Evolutionary conservation across 2,113 vertebrate species (phyloP).

Genomic region (Baryphthengus martii): DNA sequence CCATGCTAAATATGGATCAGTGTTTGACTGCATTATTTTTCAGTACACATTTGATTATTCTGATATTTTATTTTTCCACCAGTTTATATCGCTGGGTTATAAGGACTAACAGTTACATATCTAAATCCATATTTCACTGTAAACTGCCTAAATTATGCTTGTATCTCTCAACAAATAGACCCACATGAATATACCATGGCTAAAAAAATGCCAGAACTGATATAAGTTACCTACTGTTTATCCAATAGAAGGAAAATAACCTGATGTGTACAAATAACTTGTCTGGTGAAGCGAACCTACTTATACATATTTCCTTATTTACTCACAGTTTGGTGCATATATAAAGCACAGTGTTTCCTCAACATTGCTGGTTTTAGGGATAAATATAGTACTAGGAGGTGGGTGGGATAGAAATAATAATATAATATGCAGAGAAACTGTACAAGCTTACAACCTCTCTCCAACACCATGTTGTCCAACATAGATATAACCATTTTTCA

Average conservation of each 20-base stretch:
- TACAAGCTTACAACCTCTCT: not conserved
- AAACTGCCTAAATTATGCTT: not conserved
- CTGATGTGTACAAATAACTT: not conserved
- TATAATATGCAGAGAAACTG: not conserved
- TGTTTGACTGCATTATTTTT: not conserved
- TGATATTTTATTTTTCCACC: not conserved
- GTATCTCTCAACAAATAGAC: not conserved
- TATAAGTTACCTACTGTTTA: not conserved
- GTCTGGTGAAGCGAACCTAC: not conserved
- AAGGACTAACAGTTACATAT: not conserved
- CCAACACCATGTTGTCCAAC: not conserved
- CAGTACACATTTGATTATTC: not conserved
- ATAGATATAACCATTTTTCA: not conserved
- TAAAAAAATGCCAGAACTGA: not conserved
- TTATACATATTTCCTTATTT: not conserved
- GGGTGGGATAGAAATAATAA: not conserved
- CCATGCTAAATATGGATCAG: conserved; percentile 8
- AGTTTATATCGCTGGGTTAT: not conserved
- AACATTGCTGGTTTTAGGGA: not conserved
- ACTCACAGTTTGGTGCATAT: not conserved
- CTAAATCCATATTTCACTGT: not conserved
- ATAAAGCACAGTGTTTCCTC: not conserved
- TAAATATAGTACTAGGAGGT: not conserved
- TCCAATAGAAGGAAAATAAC: not conserved
- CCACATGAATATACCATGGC: not conserved